Percentiles rank a stretch among this genome's conserved stretches.
Evolutionary conservation across 2,113 vertebrate genomes (phyloP).

Genomic region (Macaca mulatta): DNA sequence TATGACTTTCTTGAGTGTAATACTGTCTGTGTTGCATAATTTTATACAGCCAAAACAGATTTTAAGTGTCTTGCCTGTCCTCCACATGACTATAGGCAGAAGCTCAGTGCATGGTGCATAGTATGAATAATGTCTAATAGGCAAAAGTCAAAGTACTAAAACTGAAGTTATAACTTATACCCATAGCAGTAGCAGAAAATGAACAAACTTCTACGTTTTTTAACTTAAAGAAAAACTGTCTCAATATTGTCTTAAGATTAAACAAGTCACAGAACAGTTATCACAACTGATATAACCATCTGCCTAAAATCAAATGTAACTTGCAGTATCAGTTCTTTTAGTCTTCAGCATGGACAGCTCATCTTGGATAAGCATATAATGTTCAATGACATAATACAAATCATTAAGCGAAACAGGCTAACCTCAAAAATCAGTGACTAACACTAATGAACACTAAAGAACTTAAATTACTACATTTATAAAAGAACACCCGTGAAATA

Average conservation of each 20-base stretch:
- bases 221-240: constrained; percentile 56
- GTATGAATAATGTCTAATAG: constrained; percentile 74
- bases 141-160: constrained; percentile 75
- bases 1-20: constrained; percentile 82
- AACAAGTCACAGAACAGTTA: constrained; percentile 64
- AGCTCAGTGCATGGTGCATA: constrained; percentile 73
- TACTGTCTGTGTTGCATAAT: constrained; percentile 77
- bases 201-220: not conserved
- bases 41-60: constrained; percentile 79
- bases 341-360: not conserved
- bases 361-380: not conserved
- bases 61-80: constrained; percentile 81
- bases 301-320: constrained; percentile 57
- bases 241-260: constrained; percentile 70
- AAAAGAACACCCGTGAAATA: constrained; percentile 43
- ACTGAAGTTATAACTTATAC: constrained; percentile 64
- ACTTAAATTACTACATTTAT: constrained; percentile 45
- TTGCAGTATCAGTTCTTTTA: constrained; percentile 46
- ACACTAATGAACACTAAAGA: constrained; percentile 36
- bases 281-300: not conserved
- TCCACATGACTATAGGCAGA: constrained; percentile 76
- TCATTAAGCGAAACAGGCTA: constrained; percentile 57
- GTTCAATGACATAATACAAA: constrained; percentile 42
- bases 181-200: constrained; percentile 63
- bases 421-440: constrained; percentile 49